Percentiles rank a stretch among this genome's conserved stretches.
Evolutionary conservation across 1,140 invertebrate genomes (phyloP).

Genomic region (Anoplolepis gracilipes): DNA sequence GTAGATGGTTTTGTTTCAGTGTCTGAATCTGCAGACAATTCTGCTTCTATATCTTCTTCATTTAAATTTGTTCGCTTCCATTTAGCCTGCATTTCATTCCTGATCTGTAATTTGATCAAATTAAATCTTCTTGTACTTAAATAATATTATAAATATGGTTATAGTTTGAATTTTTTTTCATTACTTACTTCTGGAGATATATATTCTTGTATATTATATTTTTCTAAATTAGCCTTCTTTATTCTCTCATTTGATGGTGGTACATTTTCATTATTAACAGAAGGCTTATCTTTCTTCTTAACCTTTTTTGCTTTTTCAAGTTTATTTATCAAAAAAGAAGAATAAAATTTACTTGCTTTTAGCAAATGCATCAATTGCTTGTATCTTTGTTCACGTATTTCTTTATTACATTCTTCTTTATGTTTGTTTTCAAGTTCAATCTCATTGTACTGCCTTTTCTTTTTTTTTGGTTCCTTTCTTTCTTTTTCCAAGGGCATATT

Average conservation of each 20-base stretch:
- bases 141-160: conserved; percentile 17
- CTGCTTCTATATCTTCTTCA: conserved; percentile 67
- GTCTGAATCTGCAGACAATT: conserved; percentile 62
- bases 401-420: conserved; percentile 70
- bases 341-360: conserved; percentile 83
- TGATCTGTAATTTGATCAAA: conserved; percentile 48
- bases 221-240: neutral
- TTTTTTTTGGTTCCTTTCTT: neutral
- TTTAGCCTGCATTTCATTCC: conserved; percentile 23
- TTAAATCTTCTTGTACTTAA: conserved; percentile 9
- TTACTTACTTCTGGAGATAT: conserved; percentile 62
- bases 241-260: conserved; percentile 47
- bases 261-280: conserved; percentile 59
- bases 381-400: conserved; percentile 77
- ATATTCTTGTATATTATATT: conserved; percentile 62
- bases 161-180: conserved; percentile 13
- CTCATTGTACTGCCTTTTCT: neutral
- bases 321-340: conserved; percentile 80
- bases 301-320: conserved; percentile 57
- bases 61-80: conserved; percentile 72
- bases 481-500: neutral
- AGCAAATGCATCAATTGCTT: conserved; percentile 83
- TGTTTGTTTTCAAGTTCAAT: conserved; percentile 40
- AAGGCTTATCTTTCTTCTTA: neutral
- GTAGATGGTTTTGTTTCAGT: conserved; percentile 24